Evolutionary conservation across 1,140 invertebrate species (phyloP).

Genomic region (Acromyrmex echinatior): DNA sequence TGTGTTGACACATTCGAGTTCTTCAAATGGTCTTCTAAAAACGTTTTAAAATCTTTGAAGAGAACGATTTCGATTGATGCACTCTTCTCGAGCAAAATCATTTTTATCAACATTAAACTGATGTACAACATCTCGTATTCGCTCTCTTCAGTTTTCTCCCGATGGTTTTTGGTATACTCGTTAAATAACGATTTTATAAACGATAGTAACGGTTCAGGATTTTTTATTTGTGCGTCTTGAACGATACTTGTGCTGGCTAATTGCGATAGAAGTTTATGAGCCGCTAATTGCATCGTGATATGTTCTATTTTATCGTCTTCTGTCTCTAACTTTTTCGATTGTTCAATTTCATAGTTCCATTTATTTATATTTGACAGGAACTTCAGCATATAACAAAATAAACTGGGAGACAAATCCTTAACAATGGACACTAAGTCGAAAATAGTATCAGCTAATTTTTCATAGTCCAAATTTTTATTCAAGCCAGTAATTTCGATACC

Average conservation of each 20-base stretch:
- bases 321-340: slow-evolving; percentile 71
- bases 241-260: slow-evolving; percentile 80
- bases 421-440: slow-evolving; percentile 79
- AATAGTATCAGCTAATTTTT: slow-evolving; percentile 78
- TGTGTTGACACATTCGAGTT: slow-evolving; percentile 60
- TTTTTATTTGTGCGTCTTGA: slow-evolving; percentile 80
- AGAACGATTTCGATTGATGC: slow-evolving; percentile 78
- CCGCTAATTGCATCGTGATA: slow-evolving; percentile 78
- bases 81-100: slow-evolving; percentile 79
- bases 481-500: slow-evolving; percentile 78
- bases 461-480: slow-evolving; percentile 66
- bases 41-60: slow-evolving; percentile 85
- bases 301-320: slow-evolving; percentile 73
- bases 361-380: slow-evolving; percentile 68
- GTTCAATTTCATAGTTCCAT: slow-evolving; percentile 17
- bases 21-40: slow-evolving; percentile 81
- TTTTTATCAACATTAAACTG: slow-evolving; percentile 84
- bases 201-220: slow-evolving; percentile 81
- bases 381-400: slow-evolving; percentile 82
- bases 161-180: slow-evolving; percentile 18
- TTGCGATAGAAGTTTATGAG: slow-evolving; percentile 80
- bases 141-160: slow-evolving; percentile 61
- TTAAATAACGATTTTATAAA: slow-evolving; percentile 82
- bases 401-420: slow-evolving; percentile 73
- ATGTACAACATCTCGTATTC: slow-evolving; percentile 82